phyloP scores from a whole-genome alignment of 2,113 vertebrate species.

The Calyptommatus sinebrachiatus region DNA sequence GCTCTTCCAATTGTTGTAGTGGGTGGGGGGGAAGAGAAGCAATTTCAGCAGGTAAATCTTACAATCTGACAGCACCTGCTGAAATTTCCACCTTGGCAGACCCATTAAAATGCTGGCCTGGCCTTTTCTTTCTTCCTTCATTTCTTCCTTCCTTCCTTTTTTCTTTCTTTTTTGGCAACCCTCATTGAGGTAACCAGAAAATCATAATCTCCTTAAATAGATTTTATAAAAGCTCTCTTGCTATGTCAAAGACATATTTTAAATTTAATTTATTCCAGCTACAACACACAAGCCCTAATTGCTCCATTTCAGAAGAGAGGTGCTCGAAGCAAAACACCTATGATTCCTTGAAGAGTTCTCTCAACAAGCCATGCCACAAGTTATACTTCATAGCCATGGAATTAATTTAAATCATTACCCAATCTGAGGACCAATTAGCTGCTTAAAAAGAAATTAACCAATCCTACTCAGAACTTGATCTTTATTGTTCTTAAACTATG shows the following conservation, averaged over 20 bases:
- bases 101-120: too few relatives aligned
- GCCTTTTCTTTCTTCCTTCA: too few relatives aligned
- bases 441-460: constrained; percentile 21
- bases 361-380: neutral
- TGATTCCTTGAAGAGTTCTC: neutral
- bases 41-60: too few relatives aligned
- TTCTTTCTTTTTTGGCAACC: too few relatives aligned
- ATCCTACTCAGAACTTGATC: constrained; percentile 7
- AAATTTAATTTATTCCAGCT: neutral
- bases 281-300: neutral
- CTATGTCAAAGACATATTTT: neutral
- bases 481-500: constrained; percentile 11
- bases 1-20: too few relatives aligned
- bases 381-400: neutral
- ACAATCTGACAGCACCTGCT: too few relatives aligned
- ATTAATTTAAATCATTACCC: constrained; percentile 23
- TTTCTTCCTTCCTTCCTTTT: too few relatives aligned
- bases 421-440: constrained; percentile 16
- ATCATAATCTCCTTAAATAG: neutral
- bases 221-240: neutral
- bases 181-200: neutral
- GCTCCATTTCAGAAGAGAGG: neutral
- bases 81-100: too few relatives aligned
- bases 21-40: too few relatives aligned
- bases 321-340: neutral